These are phyloP conservation scores for Protomyctophum bolini DNA, from an alignment of 2,113 vertebrate genomes.

Conservation along the genomic window DNA sequence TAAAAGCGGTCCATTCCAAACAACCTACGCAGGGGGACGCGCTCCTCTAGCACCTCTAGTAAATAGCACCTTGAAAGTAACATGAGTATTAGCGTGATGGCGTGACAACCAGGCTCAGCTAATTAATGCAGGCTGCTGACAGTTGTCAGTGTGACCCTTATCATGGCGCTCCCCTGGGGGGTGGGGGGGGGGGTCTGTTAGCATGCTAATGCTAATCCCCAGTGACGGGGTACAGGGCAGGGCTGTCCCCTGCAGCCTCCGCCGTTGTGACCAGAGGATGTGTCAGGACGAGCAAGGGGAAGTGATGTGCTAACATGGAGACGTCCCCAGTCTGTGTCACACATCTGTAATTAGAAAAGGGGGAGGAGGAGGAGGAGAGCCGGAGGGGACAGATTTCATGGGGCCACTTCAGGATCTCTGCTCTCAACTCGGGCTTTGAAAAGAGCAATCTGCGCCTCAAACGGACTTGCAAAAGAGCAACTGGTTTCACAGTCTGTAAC, in stretches of 20 bases:
- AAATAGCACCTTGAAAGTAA: slow-evolving; percentile 22
- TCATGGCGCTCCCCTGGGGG: slow-evolving; percentile 44
- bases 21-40: neutral
- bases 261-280: slow-evolving; percentile 68
- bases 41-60: neutral
- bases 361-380: slow-evolving; percentile 63
- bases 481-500: slow-evolving; percentile 56
- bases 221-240: slow-evolving; percentile 73
- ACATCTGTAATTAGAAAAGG: slow-evolving; percentile 78
- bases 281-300: slow-evolving; percentile 66
- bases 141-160: slow-evolving; percentile 67
- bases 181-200: slow-evolving; percentile 56
- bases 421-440: slow-evolving; percentile 47
- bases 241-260: slow-evolving; percentile 69
- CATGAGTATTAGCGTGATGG: slow-evolving; percentile 10
- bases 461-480: slow-evolving; percentile 62
- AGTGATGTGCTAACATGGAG: slow-evolving; percentile 75
- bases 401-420: slow-evolving; percentile 58
- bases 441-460: slow-evolving; percentile 68
- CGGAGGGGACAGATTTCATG: slow-evolving; percentile 59
- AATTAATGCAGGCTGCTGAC: slow-evolving; percentile 75
- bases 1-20: slow-evolving; percentile 1
- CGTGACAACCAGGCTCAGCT: slow-evolving; percentile 55
- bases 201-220: slow-evolving; percentile 79
- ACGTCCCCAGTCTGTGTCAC: slow-evolving; percentile 72